These are phyloP conservation scores for Pseudorhombus dupliciocellatus DNA, from an alignment of 2,113 vertebrate genomes.

Conservation along the genomic window DNA sequence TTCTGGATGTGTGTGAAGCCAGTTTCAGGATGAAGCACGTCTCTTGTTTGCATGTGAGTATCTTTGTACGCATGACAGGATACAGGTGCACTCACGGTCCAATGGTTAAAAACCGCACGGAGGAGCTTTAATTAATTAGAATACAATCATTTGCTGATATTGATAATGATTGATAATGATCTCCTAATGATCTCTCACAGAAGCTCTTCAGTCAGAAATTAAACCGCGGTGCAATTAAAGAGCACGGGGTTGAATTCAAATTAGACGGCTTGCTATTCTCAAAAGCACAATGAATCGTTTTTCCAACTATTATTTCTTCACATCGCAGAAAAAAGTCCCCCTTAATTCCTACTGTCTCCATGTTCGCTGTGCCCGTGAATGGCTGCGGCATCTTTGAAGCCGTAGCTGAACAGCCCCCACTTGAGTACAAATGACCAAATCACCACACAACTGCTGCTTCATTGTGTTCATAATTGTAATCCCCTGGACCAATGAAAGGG, in stretches of 20 bases:
- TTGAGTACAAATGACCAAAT: conserved; percentile 70
- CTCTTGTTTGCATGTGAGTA: background rate
- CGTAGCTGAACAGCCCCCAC: conserved; percentile 59
- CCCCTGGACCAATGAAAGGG: conserved; percentile 78
- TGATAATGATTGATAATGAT: background rate
- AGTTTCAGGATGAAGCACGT: background rate
- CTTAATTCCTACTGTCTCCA: conserved; percentile 44
- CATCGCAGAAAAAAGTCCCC: conserved; percentile 22
- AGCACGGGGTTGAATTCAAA: background rate
- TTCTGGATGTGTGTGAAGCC: background rate
- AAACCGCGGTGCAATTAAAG: background rate
- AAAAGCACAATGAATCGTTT: background rate
- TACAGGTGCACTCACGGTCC: background rate
- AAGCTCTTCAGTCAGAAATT: background rate
- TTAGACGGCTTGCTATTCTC: background rate
- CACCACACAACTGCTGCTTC: conserved; percentile 60
- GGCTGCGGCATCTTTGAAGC: conserved; percentile 58
- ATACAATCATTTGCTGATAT: background rate
- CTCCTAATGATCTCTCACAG: background rate
- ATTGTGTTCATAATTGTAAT: conserved; percentile 81
- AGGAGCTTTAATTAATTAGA: background rate
- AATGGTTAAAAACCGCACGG: background rate
- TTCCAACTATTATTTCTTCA: conserved; percentile 9
- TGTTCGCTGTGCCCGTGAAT: conserved; percentile 42
- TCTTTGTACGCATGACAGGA: background rate